Base-by-base conservation (phyloP, 2,113 vertebrate species). In the Semicossyphus pulcher region DNA sequence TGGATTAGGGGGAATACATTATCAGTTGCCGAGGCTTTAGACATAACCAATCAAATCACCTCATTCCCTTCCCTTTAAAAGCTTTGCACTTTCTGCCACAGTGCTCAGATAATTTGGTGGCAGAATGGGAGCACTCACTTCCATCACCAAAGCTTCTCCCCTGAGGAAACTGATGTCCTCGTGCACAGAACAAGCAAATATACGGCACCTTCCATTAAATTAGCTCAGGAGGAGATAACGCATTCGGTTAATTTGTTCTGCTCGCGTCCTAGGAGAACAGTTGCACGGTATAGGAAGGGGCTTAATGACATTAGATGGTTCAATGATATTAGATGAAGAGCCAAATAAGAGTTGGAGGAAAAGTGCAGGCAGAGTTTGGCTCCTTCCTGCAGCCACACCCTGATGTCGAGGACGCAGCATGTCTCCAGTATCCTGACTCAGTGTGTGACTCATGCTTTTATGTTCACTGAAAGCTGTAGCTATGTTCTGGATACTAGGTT, bases 1-100 rank as follows among this genome's bases (percentile, higher is more conserved):
- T 37, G 42, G 60, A 84, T 78, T 74, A 74, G 52, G 60, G 14
- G 12, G 76, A 80, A 80, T 76, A 64, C 49, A 79, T 73, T 78
- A 76, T 73, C 42, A 51, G 34, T 53, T 20, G 32, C 59, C 31
- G 20, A 66, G 41, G 59, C 68, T 68, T 72, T 54, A 41, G 18
- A 83, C 16, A 34, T 18, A 65, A 52, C 54, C 67, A 80, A 69
- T 72, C 59, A 61, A 57, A 80, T 58, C 53, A 59, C 29, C 42
- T 29, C 0, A 0, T 60, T 14, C 37, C 42, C 37, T 81, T 52
- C 20, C 25, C 16, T 37, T 81, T 41, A 64, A 63, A 80, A 70
- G 58, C 34, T 23, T 12, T 21, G 32, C 59, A 26, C 75, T 34
- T n/a, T 56, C 26, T 51, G 31, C 56, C n/a, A 29, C 4, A 3